Percentiles rank a stretch among this genome's conserved stretches.
phyloP scores from a whole-genome alignment of 2,888 invertebrate genomes.

The Shargacucullia verbasci region DNA sequence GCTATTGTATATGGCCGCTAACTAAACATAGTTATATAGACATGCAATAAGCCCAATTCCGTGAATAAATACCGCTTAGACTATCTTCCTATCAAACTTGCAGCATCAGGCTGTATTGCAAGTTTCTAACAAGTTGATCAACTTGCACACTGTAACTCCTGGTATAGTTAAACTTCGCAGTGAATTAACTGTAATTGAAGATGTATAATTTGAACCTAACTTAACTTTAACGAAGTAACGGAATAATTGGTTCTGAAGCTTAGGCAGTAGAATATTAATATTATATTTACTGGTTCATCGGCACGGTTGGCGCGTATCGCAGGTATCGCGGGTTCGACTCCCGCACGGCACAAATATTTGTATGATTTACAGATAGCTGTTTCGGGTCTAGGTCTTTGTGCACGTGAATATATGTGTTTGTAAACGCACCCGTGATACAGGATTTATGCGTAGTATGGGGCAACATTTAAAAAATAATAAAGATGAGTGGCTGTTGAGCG shows the following conservation, averaged over 20 bases:
- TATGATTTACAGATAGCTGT: no score
- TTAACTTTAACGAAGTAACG: conserved; percentile 26
- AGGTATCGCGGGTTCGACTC: no score
- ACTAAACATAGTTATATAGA: conserved; percentile 26
- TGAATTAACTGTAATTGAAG: conserved; percentile 18
- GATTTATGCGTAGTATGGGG: no score
- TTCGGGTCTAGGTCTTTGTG: no score
- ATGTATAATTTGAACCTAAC: conserved; percentile 25
- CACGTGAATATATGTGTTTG: no score
- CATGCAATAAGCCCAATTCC: background rate
- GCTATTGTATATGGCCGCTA: conserved; percentile 7
- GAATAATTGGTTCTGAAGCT: conserved; percentile 2
- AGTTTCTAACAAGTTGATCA: conserved; percentile 24
- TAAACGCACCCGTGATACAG: no score
- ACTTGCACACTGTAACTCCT: conserved; percentile 7
- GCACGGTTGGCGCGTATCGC: no score
- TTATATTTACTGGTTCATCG: no score
- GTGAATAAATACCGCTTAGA: conserved; percentile 3
- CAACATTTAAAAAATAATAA: no score
- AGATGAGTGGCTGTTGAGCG: no score
- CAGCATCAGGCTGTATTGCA: conserved; percentile 8
- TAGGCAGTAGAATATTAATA: background rate
- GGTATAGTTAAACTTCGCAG: conserved; percentile 10
- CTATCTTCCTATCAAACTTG: background rate
- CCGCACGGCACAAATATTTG: no score